Base-by-base conservation (phyloP, 2,113 vertebrate species). In the Danio rerio region DNA sequence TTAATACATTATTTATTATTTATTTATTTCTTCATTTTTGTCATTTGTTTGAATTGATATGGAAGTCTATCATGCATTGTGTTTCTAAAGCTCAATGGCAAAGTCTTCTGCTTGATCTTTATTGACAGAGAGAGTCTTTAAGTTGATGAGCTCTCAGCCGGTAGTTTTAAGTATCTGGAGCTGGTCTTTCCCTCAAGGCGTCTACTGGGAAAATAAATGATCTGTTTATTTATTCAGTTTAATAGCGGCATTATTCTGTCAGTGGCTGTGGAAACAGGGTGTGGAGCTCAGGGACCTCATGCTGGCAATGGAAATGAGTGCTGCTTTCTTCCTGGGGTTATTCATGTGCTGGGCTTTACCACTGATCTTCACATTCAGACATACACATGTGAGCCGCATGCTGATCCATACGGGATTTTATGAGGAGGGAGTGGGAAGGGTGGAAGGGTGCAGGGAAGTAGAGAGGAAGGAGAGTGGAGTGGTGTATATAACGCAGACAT, bases 191-290 rank as follows among this genome's bases (percentile, higher is more conserved):
- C 87, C 77, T 18, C 16, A 82, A 88, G 86, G 87, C 86, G 47
- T 90, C 89, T 88, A 86, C 88, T 61, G 84, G 86, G 85, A 77
- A 76, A 66, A 65, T 55, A 70, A 86, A 87, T 90, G 74, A 88
- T 89, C 82, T 86, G 88, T 92, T 91, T 90, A 91, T 92, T 89
- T 90, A 92, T 92, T 90, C 86, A 88, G 73, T 76, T 86, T 78
- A 89, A 86, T 40, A 77, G 78, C 73, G 71, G 75, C 82, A 90
- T 91, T 85, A 89, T 90, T 91, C 80, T 87, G 85, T 83, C 85
- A 86, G 82, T 74, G 66, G 50, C 80, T 78, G 69, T 55, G 71
- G 68, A 79, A 63, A 84, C 69, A 63, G 63, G 58, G 62, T 16
- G 18, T 49, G 71, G 63, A 83, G 68, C 71, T 21, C 82, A 81